phyloP scores from a whole-genome alignment of 2,888 invertebrate genomes.

The Tiphia femorata region DNA sequence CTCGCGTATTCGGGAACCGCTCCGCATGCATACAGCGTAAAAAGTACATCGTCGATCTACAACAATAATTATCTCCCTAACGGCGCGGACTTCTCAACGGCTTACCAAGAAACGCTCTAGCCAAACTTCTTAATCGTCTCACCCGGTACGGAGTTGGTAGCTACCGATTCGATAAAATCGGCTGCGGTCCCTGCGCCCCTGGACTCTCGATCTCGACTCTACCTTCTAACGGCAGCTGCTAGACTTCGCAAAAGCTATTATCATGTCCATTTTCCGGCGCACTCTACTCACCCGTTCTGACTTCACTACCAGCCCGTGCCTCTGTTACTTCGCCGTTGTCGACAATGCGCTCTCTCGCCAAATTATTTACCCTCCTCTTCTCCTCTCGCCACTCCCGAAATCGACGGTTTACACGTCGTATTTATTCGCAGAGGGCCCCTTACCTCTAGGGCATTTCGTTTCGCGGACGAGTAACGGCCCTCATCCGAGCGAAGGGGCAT shows the following conservation, averaged over 20 bases:
- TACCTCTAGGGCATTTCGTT: neutral
- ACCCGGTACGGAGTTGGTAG: no score
- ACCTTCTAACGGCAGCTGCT: conserved; percentile 30
- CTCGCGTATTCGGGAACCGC: no score
- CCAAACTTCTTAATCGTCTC: no score
- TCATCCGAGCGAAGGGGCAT: no score
- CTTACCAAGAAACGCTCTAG: no score
- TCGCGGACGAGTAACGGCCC: no score
- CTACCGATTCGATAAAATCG: conserved; percentile 21
- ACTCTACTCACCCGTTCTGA: neutral
- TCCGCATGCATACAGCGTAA: no score
- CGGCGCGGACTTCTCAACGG: no score
- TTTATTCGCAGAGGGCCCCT: neutral
- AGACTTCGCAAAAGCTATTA: conserved; percentile 32
- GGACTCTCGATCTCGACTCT: conserved; percentile 26
- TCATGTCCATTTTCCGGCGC: conserved; percentile 26
- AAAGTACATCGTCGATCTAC: no score
- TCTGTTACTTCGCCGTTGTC: neutral
- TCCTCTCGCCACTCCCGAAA: neutral
- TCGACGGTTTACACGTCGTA: neutral
- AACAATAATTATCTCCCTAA: no score
- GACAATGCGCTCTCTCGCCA: neutral
- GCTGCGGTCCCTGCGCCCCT: conserved; percentile 23
- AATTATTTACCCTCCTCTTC: neutral
- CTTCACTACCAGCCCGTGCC: neutral